A percentile compares a stretch with the other conserved stretches of the same genome.
phyloP scores from a whole-genome alignment of 2,888 invertebrate species.

The Geophilus truncorum region DNA sequence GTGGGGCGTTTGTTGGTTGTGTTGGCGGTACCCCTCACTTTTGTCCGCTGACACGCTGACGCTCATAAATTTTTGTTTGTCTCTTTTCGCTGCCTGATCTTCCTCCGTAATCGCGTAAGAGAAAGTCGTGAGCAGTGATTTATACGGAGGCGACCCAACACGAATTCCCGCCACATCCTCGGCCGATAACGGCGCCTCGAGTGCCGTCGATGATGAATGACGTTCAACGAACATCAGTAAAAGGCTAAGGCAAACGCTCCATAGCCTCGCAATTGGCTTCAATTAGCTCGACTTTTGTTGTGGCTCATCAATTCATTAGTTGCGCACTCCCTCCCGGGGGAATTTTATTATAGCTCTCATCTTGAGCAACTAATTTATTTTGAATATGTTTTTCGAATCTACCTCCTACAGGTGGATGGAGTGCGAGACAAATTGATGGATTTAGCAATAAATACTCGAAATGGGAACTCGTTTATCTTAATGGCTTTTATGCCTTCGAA shows the following conservation, averaged over 20 bases:
- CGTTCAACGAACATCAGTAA: background rate
- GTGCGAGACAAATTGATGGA: background rate
- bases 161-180: constrained; percentile 21
- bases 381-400: background rate
- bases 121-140: background rate
- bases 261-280: background rate
- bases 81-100: background rate
- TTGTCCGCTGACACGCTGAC: background rate
- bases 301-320: constrained; percentile 2
- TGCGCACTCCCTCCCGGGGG: background rate
- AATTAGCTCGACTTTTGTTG: constrained; percentile 21
- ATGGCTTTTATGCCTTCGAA: background rate
- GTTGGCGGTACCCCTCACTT: background rate
- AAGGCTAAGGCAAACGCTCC: background rate
- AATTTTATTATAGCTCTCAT: constrained; percentile 7
- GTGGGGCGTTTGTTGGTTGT: background rate
- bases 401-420: background rate
- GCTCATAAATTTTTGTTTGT: background rate
- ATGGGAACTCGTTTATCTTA: background rate
- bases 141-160: constrained; percentile 11
- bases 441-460: background rate
- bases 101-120: background rate
- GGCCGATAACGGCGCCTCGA: constrained; percentile 25
- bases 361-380: background rate
- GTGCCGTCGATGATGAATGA: constrained; percentile 2